Evolutionary conservation across 2,113 vertebrate species (phyloP).

Genomic region (Psittacula cyanocephala): DNA sequence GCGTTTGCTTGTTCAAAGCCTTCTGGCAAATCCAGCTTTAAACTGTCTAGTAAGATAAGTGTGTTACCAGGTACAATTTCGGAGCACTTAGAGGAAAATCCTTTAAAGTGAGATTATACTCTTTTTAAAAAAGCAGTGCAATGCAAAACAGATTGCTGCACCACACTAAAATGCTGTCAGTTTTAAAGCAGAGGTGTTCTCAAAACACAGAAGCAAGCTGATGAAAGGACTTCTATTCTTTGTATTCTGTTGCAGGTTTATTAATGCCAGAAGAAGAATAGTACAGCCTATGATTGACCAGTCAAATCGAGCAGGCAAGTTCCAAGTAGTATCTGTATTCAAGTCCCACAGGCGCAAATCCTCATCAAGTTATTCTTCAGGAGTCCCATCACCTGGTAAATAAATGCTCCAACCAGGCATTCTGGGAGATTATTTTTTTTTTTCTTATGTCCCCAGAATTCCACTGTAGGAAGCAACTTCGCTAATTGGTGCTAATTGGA

Average conservation of each 20-base stretch:
- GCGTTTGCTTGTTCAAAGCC: constrained; percentile 15
- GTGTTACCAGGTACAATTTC: not conserved
- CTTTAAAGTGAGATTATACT: constrained; percentile 34
- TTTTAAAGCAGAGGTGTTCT: constrained; percentile 17
- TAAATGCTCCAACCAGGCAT: constrained; percentile 73
- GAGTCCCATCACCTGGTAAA: constrained; percentile 76
- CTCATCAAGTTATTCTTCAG: constrained; percentile 76
- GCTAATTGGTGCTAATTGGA: constrained; percentile 96
- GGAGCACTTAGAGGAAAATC: constrained; percentile 31
- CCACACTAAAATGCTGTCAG: not conserved
- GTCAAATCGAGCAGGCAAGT: constrained; percentile 99
- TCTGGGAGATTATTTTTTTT: constrained; percentile 77
- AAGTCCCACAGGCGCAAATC: constrained; percentile 70
- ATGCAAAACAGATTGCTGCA: not conserved
- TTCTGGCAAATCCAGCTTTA: constrained; percentile 32
- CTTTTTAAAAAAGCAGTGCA: not conserved
- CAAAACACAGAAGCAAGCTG: constrained; percentile 26
- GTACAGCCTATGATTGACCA: constrained; percentile 99
- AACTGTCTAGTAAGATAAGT: not conserved
- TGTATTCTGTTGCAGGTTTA: constrained; percentile 91
- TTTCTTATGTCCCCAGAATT: constrained; percentile 78
- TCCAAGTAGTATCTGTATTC: constrained; percentile 70
- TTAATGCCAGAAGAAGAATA: constrained; percentile 99
- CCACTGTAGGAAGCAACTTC: constrained; percentile 84
- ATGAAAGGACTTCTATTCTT: constrained; percentile 66